phyloP scores from a whole-genome alignment of 2,797 vertebrate genomes.

The Sebastes hopkinsi region DNA sequence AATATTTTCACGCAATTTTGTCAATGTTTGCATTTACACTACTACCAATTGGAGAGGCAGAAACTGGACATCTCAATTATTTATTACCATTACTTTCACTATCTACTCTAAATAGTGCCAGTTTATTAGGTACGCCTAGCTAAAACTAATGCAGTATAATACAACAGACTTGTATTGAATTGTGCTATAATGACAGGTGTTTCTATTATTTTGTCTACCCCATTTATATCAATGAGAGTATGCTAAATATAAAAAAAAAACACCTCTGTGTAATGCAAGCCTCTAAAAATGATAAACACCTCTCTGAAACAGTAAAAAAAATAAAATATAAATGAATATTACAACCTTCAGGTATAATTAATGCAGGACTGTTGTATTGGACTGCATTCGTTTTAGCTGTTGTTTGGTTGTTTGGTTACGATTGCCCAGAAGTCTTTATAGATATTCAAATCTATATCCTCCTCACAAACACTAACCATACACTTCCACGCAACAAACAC shows the following conservation, averaged over 20 bases:
- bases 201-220: neutral
- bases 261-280: too few species aligned
- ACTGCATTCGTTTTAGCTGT: neutral
- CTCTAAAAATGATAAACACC: neutral
- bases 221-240: neutral
- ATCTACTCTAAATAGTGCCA: neutral
- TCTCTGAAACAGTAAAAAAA: neutral
- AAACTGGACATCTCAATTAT: neutral
- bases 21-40: neutral
- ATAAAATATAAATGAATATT: fast-evolving
- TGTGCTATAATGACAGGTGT: neutral
- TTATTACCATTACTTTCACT: neutral
- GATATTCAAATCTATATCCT: fast-evolving
- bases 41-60: neutral
- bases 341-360: neutral
- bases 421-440: too few species aligned
- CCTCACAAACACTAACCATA: too few species aligned
- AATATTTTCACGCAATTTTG: neutral
- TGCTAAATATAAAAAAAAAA: neutral
- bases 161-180: neutral
- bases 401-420: too few species aligned
- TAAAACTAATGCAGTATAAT: neutral
- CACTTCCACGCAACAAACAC: too few species aligned
- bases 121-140: neutral
- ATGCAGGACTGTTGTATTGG: neutral